Evolutionary conservation across 2,113 vertebrate genomes (phyloP).

Genomic region (Sterrhoptilus dennistouni): DNA sequence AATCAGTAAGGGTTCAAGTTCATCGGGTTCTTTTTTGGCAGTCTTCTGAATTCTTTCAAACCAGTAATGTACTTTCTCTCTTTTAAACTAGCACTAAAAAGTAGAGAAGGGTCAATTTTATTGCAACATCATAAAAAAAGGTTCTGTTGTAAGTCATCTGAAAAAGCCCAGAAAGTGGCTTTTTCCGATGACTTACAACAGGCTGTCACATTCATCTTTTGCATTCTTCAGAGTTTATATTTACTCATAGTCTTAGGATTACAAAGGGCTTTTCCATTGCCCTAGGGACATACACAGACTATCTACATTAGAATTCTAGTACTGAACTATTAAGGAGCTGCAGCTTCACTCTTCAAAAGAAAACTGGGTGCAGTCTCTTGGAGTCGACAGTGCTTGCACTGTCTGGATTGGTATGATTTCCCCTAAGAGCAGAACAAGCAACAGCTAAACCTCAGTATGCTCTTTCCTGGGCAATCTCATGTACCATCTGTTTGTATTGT

Average conservation of each 20-base stretch:
- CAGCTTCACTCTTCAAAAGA: not conserved
- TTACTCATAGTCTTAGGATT: not conserved
- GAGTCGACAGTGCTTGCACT: not conserved
- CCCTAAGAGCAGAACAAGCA: not conserved
- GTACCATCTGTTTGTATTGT: fast-evolving
- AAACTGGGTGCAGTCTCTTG: not conserved
- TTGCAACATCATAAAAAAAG: not conserved
- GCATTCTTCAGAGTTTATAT: not conserved
- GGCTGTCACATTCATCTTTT: not conserved
- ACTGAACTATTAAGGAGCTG: not conserved
- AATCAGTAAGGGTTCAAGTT: not conserved
- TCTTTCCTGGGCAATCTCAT: not conserved
- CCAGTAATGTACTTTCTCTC: not conserved
- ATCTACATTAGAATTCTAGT: not conserved
- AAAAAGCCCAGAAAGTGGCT: not conserved
- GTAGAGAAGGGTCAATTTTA: not conserved
- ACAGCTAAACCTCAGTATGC: not conserved
- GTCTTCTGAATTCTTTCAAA: not conserved
- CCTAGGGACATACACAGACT: not conserved
- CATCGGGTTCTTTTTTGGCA: not conserved
- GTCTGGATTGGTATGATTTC: not conserved
- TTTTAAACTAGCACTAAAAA: slow-evolving; percentile 5
- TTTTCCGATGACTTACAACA: no score
- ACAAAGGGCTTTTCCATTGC: not conserved
- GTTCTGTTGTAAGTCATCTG: not conserved